phyloP scores from a whole-genome alignment of 2,888 invertebrate species.

The Eupithecia pulchellata region DNA sequence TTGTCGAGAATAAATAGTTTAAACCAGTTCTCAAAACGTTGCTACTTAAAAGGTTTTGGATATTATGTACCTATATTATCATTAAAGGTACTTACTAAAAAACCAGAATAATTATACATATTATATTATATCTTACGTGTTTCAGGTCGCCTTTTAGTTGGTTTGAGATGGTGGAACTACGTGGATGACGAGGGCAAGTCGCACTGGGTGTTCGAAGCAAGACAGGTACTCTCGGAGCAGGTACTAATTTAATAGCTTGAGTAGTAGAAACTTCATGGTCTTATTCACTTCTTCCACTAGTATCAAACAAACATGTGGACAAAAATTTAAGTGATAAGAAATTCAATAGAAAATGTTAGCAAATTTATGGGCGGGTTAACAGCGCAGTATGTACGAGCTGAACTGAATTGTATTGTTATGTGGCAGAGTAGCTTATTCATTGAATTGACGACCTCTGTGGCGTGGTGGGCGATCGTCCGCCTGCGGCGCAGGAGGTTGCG shows the following conservation, averaged over 20 bases:
- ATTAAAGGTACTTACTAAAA: not conserved
- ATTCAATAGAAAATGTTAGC: too few species aligned
- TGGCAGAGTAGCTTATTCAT: too few species aligned
- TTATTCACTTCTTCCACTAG: too few species aligned
- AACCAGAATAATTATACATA: not conserved
- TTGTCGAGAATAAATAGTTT: not conserved
- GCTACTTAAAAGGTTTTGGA: not conserved
- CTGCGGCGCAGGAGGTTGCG: too few species aligned
- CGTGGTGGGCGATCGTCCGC: too few species aligned
- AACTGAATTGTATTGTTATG: too few species aligned
- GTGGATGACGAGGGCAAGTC: conserved; percentile 98
- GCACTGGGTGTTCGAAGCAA: conserved; percentile 98
- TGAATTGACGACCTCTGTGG: too few species aligned
- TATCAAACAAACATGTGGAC: too few species aligned
- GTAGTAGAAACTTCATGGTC: not conserved
- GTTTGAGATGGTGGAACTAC: conserved; percentile 99
- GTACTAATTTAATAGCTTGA: not conserved
- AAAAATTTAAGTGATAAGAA: too few species aligned
- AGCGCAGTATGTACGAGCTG: too few species aligned
- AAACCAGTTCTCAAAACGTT: not conserved
- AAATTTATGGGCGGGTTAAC: too few species aligned
- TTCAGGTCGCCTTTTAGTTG: conserved; percentile 94
- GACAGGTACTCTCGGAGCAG: conserved; percentile 87
- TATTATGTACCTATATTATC: not conserved
- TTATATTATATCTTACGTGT: not conserved